Evolutionary conservation across 2,113 vertebrate genomes (phyloP).

Genomic region (Centropristis striata): DNA sequence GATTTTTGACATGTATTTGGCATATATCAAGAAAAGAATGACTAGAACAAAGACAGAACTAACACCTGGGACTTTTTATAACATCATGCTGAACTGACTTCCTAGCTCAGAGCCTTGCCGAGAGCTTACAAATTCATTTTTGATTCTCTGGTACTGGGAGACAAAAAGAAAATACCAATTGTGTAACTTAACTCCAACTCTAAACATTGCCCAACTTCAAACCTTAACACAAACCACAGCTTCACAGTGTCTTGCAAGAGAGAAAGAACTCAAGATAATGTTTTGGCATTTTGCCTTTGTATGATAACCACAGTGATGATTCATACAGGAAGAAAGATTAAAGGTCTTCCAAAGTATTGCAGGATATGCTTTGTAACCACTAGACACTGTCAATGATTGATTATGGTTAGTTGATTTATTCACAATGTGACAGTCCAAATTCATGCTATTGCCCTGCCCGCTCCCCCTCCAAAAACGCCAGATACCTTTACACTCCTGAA

Average conservation of each 20-base stretch:
- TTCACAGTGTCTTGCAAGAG: neutral
- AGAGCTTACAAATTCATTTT: neutral
- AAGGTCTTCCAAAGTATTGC: neutral
- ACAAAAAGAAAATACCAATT: neutral
- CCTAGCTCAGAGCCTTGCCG: slow-evolving; percentile 8
- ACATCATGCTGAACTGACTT: slow-evolving; percentile 6
- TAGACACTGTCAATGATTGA: neutral
- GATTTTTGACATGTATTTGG: no score
- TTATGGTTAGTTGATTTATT: neutral
- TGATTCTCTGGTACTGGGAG: neutral
- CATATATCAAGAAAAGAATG: no score
- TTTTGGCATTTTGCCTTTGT: neutral
- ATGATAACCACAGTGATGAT: neutral
- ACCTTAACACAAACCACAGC: neutral
- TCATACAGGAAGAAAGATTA: neutral
- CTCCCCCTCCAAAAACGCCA: neutral
- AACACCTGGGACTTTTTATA: no score
- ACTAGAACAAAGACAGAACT: no score
- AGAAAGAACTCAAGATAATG: neutral
- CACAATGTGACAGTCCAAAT: neutral
- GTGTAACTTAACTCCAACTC: neutral
- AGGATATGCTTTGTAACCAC: neutral
- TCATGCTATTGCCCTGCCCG: no score
- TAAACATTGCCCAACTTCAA: neutral
- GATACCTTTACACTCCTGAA: neutral